Evolutionary conservation across 1,140 invertebrate genomes (phyloP).

Genomic region (Myzus persicae): DNA sequence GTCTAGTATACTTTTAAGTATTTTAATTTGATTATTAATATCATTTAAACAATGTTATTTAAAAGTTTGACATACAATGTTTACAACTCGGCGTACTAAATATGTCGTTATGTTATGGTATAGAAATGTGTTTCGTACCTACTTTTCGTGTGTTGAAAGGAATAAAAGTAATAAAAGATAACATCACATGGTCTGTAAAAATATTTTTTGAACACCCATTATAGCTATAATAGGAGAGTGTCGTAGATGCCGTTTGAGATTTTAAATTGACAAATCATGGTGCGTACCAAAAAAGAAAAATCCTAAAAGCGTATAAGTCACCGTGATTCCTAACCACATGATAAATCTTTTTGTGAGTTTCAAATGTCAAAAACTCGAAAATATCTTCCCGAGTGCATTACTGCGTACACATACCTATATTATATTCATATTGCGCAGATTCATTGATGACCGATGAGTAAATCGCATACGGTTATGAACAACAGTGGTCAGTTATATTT

Average conservation of each 20-base stretch:
- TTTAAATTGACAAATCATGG: neutral
- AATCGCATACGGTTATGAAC: neutral
- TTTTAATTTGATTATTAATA: neutral
- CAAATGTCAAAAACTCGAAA: neutral
- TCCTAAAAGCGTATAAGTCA: neutral
- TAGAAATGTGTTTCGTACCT: neutral
- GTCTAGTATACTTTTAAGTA: neutral
- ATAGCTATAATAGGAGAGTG: neutral
- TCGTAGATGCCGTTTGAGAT: neutral
- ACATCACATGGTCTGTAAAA: neutral
- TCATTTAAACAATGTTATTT: neutral
- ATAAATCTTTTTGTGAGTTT: conserved; percentile 13
- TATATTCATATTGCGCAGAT: neutral
- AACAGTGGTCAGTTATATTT: neutral
- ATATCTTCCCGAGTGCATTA: neutral
- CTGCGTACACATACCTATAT: neutral
- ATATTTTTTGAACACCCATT: neutral
- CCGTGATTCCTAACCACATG: neutral
- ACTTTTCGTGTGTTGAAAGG: neutral
- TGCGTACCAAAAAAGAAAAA: neutral
- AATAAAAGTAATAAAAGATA: neutral
- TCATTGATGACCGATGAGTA: neutral
- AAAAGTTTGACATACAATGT: neutral
- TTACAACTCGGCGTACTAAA: neutral
- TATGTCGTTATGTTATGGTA: neutral